A percentile compares a stretch with the other conserved stretches of the same genome.
Conservation (phyloP, 2,113 vertebrate genomes). For the Cariama cristata region DNA sequence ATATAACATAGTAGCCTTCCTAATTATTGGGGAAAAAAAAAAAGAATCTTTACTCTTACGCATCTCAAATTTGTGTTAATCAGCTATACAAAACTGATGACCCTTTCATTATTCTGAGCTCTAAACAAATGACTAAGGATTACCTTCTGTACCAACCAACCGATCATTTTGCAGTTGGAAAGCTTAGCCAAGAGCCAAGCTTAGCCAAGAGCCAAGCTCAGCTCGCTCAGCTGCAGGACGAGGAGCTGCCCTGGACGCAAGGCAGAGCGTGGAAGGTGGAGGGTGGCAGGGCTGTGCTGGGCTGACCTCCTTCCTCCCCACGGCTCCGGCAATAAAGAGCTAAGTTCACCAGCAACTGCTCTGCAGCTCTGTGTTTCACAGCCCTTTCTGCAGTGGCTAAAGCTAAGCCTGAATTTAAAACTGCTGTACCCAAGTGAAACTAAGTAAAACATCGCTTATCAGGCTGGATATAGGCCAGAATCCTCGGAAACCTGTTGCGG, state of each 20-base stretch:
- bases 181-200: background rate
- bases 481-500: background rate
- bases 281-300: too few relatives aligned
- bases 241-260: rapidly evolving
- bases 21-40: background rate
- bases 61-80: background rate
- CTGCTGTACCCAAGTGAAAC: background rate
- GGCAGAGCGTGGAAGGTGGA: background rate
- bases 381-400: background rate
- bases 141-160: background rate
- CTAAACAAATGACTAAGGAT: background rate
- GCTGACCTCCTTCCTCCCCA: background rate
- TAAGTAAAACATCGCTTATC: background rate
- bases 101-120: background rate
- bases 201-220: background rate
- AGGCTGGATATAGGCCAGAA: background rate
- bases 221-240: rapidly evolving
- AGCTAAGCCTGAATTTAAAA: background rate
- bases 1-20: background rate
- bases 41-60: background rate
- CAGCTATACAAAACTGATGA: background rate
- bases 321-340: rapidly evolving
- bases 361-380: background rate
- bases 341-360: background rate
- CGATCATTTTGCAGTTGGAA: background rate